Conservation (phyloP, 2,797 vertebrate genomes). For the Sebastes hopkinsi region DNA sequence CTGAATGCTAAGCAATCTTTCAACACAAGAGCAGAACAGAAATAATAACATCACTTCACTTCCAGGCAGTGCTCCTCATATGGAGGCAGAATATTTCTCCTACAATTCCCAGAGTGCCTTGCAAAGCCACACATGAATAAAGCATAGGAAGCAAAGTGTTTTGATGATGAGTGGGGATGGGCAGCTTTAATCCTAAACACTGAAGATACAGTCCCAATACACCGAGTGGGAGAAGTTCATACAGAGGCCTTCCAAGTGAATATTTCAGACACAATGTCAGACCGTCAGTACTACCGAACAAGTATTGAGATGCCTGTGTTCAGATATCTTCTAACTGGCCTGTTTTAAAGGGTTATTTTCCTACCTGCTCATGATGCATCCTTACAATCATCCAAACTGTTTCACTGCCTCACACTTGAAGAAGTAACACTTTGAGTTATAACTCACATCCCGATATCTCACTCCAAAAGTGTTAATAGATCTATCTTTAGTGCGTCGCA, state of each 20-base stretch:
- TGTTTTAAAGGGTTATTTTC: neutral
- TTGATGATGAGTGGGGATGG: conserved; percentile 23
- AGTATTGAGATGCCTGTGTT: neutral
- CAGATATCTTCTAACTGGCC: neutral
- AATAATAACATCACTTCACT: conserved; percentile 7
- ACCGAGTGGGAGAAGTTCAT: conserved; percentile 40
- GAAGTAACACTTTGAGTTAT: conserved; percentile 1
- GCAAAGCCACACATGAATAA: conserved; percentile 49
- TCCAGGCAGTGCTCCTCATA: neutral
- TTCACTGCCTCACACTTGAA: conserved; percentile 1
- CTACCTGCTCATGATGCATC: neutral
- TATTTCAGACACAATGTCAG: conserved; percentile 11
- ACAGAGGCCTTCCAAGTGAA: conserved; percentile 25
- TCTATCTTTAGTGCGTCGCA: conserved; percentile 30
- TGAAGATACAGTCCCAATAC: conserved; percentile 25
- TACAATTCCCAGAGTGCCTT: conserved; percentile 43
- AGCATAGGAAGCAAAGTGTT: conserved; percentile 45
- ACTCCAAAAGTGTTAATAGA: neutral
- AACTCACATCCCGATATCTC: neutral
- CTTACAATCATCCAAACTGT: neutral
- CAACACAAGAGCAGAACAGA: neutral
- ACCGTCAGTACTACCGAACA: neutral
- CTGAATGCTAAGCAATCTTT: neutral
- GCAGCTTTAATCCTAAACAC: conserved; percentile 3
- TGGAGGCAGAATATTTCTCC: conserved; percentile 17